Conservation (phyloP, 1,140 invertebrate genomes). For the Brachionus manjavacas region DNA sequence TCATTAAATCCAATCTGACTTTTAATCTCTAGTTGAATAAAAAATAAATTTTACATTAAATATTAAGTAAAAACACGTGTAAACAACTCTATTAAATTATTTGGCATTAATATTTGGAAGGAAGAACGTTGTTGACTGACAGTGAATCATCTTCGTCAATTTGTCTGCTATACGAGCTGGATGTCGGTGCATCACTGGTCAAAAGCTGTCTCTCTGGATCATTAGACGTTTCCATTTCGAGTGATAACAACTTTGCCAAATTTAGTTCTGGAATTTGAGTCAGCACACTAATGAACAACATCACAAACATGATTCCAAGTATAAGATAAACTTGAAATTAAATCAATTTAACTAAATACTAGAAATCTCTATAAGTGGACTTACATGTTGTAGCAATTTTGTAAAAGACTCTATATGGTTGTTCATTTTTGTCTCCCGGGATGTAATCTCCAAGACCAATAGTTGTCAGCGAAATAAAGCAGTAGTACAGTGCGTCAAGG, state of each 20-base stretch:
- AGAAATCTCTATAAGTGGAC: constrained; percentile 44
- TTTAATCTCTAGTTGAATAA: too few relatives aligned
- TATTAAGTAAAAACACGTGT: too few relatives aligned
- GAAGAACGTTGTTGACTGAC: not conserved
- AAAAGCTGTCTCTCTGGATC: constrained; percentile 48
- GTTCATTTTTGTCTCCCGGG: constrained; percentile 70
- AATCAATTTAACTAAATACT: not conserved
- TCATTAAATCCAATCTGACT: too few relatives aligned
- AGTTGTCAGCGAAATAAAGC: constrained; percentile 51
- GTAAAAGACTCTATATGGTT: constrained; percentile 69
- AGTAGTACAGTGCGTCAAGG: constrained; percentile 46
- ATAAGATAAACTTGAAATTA: constrained; percentile 67
- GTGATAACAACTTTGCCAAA: constrained; percentile 69
- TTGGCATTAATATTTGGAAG: not conserved
- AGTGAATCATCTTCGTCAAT: constrained; percentile 17
- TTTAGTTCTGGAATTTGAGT: constrained; percentile 82
- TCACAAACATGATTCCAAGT: constrained; percentile 73
- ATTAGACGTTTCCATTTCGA: constrained; percentile 63
- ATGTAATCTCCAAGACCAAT: constrained; percentile 66
- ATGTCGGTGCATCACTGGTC: constrained; percentile 43
- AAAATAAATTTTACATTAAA: too few relatives aligned
- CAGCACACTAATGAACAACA: constrained; percentile 73
- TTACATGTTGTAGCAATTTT: constrained; percentile 73
- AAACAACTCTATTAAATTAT: not conserved
- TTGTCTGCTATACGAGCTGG: constrained; percentile 20